Evolutionary conservation across 2,888 invertebrate species (phyloP).

Genomic region (Ophion obscuratus): DNA sequence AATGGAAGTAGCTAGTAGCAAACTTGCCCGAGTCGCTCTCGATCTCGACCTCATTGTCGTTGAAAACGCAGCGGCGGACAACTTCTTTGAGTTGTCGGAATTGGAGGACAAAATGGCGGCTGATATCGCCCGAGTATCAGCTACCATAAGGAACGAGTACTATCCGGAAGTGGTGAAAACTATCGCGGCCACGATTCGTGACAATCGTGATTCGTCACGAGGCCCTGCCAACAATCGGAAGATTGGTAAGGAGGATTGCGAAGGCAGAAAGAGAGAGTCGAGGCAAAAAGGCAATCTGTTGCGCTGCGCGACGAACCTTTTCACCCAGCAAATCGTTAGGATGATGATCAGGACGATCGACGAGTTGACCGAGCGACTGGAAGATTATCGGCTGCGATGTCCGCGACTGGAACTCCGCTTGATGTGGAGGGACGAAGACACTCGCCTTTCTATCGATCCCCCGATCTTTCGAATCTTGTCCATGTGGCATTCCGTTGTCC

Average conservation of each 20-base stretch:
- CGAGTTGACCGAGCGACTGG: constrained; percentile 85
- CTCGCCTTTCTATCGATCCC: constrained; percentile 85
- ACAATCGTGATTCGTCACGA: constrained; percentile 56
- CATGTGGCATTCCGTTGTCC: constrained; percentile 86
- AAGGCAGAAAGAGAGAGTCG: constrained; percentile 47
- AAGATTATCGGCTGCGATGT: constrained; percentile 85
- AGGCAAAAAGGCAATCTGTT: constrained; percentile 81
- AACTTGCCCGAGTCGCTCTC: constrained; percentile 82
- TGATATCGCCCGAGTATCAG: constrained; percentile 81
- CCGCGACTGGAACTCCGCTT: constrained; percentile 88
- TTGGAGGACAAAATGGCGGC: constrained; percentile 76
- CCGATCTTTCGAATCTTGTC: constrained; percentile 86
- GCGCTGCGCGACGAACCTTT: constrained; percentile 83
- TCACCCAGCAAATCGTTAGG: constrained; percentile 88
- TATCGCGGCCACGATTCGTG: constrained; percentile 72
- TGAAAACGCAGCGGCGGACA: constrained; percentile 67
- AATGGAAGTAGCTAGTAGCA: constrained; percentile 76
- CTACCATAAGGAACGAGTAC: constrained; percentile 83
- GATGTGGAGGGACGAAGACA: constrained; percentile 84
- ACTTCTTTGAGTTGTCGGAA: constrained; percentile 73
- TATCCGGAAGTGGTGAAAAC: constrained; percentile 82
- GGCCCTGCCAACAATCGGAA: constrained; percentile 38
- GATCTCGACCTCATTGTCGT: constrained; percentile 72
- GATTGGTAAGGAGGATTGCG: not conserved
- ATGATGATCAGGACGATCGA: constrained; percentile 89